phyloP scores from a whole-genome alignment of 92 coral and sea anemone genomes.

The Epizoanthus stellaris region DNA sequence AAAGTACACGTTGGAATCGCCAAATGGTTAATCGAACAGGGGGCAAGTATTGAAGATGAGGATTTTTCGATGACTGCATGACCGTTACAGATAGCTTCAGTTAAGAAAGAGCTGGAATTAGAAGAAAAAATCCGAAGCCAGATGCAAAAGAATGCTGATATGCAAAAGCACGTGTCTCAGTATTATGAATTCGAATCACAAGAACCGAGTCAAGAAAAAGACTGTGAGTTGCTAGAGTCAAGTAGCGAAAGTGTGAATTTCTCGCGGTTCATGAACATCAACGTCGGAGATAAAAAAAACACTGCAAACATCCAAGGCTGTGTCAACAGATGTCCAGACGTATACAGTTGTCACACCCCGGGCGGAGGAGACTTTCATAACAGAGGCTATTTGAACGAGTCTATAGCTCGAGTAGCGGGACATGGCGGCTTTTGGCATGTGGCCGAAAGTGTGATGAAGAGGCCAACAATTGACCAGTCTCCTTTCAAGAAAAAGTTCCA shows the following conservation, averaged over 20 bases:
- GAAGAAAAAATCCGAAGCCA: conserved; percentile 12
- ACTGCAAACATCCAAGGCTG: conserved; percentile 58
- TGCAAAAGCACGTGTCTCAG: no score
- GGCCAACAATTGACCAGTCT: conserved; percentile 13
- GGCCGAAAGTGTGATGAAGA: conserved; percentile 3
- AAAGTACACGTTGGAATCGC: conserved; percentile 26
- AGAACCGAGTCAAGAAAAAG: no score
- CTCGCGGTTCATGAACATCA: conserved; percentile 50
- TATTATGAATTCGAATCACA: no score
- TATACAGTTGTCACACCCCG: conserved; percentile 49
- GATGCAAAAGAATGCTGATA: no score
- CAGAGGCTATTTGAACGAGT: conserved; percentile 20
- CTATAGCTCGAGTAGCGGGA: conserved; percentile 27
- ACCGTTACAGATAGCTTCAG: conserved; percentile 26
- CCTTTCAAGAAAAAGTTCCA: conserved; percentile 7
- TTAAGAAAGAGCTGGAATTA: not conserved
- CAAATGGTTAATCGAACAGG: conserved; percentile 19
- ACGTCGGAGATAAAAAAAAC: conserved; percentile 66
- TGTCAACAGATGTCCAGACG: conserved; percentile 60
- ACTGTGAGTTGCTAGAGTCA: no score
- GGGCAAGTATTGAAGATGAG: conserved; percentile 21
- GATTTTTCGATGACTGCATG: conserved; percentile 29
- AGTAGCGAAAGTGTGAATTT: conserved; percentile 18
- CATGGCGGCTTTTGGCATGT: conserved; percentile 20
- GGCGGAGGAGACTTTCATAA: conserved; percentile 49